These are phyloP conservation scores for Spicauda simplicius DNA, from an alignment of 2,888 invertebrate species.

Conservation along the genomic window DNA sequence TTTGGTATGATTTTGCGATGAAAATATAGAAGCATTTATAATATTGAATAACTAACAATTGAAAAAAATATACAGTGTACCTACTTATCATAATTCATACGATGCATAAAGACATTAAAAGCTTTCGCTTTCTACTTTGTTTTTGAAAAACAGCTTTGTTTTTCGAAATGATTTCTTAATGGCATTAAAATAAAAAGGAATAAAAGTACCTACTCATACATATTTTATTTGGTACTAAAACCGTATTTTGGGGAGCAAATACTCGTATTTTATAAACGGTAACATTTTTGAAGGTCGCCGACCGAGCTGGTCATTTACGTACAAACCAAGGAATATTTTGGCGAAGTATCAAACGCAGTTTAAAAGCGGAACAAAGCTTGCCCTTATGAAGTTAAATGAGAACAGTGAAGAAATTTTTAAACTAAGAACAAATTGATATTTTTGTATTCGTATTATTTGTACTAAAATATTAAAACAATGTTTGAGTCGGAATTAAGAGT, in stretches of 20 bases:
- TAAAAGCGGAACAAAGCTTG: conserved; percentile 47
- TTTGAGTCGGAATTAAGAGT: too few relatives aligned
- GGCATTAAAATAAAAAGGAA: not conserved
- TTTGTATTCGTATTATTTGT: not conserved
- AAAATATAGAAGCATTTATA: too few relatives aligned
- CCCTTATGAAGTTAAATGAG: conserved; percentile 41
- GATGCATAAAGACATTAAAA: too few relatives aligned
- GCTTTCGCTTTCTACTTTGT: too few relatives aligned
- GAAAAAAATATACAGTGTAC: too few relatives aligned
- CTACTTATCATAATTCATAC: too few relatives aligned
- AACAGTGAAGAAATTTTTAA: not conserved
- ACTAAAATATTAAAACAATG: too few relatives aligned
- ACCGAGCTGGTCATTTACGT: conserved; percentile 54
- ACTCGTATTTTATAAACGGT: conserved; percentile 12
- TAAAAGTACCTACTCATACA: not conserved
- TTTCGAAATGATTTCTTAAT: conserved; percentile 2
- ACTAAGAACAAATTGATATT: not conserved
- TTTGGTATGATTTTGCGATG: too few relatives aligned
- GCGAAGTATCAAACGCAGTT: conserved; percentile 59
- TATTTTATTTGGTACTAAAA: conserved; percentile 13
- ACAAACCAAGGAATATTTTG: conserved; percentile 54
- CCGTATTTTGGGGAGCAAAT: conserved; percentile 33
- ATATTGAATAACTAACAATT: too few relatives aligned
- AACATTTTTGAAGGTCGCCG: conserved; percentile 50
- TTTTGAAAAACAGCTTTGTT: not conserved